Conservation (phyloP, 2,113 vertebrate genomes). For the Hemibagrus wyckioides region DNA sequence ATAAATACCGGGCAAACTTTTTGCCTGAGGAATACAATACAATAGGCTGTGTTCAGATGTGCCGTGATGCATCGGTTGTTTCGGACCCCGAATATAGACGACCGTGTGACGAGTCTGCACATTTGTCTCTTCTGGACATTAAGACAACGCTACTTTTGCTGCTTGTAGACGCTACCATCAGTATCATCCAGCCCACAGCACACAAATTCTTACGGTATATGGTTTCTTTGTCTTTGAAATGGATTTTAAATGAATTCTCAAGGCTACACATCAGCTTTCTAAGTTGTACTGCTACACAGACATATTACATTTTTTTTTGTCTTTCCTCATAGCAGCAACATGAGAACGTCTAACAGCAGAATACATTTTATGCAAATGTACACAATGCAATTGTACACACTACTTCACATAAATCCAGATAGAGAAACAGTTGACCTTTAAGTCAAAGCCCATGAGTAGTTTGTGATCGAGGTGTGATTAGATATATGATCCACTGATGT, state of each 20-base stretch:
- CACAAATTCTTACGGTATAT: background rate
- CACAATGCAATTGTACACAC: background rate
- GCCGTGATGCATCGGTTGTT: background rate
- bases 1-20: background rate
- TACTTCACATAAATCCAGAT: background rate
- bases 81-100: background rate
- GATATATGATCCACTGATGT: background rate
- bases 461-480: background rate
- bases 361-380: background rate
- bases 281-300: background rate
- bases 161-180: background rate
- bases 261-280: background rate
- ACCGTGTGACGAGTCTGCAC: background rate
- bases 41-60: too few species aligned
- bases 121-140: background rate
- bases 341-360: background rate
- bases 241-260: background rate
- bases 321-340: too few species aligned
- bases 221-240: background rate
- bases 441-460: background rate
- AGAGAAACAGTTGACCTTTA: background rate
- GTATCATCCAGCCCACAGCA: background rate
- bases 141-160: background rate
- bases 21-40: background rate
- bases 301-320: background rate